Conservation (phyloP, 1,140 invertebrate species). For the Leptonema lineaticorne region DNA sequence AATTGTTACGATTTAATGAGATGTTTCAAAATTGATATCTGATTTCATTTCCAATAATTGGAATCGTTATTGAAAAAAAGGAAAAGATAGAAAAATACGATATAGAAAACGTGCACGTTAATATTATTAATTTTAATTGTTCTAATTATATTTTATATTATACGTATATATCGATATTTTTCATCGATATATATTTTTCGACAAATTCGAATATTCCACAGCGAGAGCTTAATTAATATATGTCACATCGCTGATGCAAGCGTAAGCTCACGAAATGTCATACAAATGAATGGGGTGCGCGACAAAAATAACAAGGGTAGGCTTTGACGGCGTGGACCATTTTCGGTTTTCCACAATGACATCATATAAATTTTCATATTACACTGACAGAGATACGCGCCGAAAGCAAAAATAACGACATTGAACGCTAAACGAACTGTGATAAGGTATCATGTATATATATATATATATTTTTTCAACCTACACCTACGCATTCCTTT, state of each 20-base stretch:
- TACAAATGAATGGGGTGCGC: constrained; percentile 6
- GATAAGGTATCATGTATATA: constrained; percentile 6
- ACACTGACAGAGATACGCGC: constrained; percentile 17
- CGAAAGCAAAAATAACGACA: constrained; percentile 18
- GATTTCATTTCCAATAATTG: no score
- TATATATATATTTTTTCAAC: no score
- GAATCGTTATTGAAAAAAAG: no score
- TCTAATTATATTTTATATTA: no score
- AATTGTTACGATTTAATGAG: no score
- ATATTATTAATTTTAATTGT: neutral
- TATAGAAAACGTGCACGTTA: neutral
- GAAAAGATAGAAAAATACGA: no score
- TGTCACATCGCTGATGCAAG: constrained; percentile 12
- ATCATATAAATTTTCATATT: constrained; percentile 20
- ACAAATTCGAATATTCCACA: neutral
- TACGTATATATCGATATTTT: no score
- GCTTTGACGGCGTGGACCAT: neutral
- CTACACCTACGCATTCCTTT: no score
- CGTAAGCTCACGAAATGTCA: constrained; percentile 20
- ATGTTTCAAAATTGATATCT: no score
- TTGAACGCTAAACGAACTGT: constrained; percentile 14
- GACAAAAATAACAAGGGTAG: constrained; percentile 28
- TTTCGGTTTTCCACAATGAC: constrained; percentile 6
- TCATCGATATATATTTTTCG: no score
- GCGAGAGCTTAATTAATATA: constrained; percentile 24